These are phyloP conservation scores for Muraenolepis orangiensis DNA, from an alignment of 2,797 vertebrate species.

Conservation along the genomic window DNA sequence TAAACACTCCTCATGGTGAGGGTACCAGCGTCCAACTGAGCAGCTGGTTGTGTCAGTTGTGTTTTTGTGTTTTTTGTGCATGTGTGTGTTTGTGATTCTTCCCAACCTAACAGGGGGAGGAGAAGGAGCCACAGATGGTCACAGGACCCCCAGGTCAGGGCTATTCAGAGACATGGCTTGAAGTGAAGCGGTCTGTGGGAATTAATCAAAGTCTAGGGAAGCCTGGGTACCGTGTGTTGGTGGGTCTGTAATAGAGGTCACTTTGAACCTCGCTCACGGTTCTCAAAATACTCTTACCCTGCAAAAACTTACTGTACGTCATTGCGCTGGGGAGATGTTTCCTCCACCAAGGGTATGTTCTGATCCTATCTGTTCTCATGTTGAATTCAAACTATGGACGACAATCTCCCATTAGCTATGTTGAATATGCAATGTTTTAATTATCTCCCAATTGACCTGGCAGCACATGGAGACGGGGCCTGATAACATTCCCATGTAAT, in stretches of 20 bases:
- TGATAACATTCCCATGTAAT: neutral
- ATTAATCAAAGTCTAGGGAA: too few species aligned
- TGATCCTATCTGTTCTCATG: neutral
- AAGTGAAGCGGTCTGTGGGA: neutral
- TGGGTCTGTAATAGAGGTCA: too few species aligned
- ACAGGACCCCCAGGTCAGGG: constrained; percentile 53
- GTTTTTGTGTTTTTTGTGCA: neutral
- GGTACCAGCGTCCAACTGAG: constrained; percentile 49
- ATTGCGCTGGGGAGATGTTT: neutral
- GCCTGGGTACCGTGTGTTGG: too few species aligned
- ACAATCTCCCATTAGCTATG: neutral
- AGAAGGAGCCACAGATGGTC: constrained; percentile 59
- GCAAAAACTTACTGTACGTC: neutral
- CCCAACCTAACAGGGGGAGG: constrained; percentile 32
- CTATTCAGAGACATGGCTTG: constrained; percentile 38
- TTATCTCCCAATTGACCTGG: neutral
- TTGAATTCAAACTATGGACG: too few species aligned
- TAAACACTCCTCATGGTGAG: constrained; percentile 67
- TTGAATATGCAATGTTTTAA: neutral
- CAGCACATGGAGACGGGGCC: neutral
- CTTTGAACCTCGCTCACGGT: too few species aligned
- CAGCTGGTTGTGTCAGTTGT: neutral
- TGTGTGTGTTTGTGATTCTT: constrained; percentile 29
- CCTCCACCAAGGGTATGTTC: neutral
- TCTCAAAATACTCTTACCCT: too few species aligned